Percentiles rank a stretch among this genome's conserved stretches.
Evolutionary conservation across 2,797 vertebrate genomes (phyloP).

Genomic region (Phataginus tricuspis): DNA sequence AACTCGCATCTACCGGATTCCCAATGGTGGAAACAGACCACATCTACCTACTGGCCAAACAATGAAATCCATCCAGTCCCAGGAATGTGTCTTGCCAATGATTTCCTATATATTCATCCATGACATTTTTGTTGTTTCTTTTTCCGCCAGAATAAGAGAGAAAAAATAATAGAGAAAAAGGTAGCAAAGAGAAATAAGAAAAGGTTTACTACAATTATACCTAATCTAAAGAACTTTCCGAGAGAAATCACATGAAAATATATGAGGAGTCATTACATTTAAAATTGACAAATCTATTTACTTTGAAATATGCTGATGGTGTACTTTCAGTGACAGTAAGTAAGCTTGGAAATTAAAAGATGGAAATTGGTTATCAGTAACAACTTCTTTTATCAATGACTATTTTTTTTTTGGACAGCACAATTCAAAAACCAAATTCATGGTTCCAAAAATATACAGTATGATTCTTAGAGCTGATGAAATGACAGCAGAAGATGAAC

Average conservation of each 20-base stretch:
- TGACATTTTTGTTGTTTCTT: neutral
- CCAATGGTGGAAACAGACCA: neutral
- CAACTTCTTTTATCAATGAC: neutral
- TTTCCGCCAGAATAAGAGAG: neutral
- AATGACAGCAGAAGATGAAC: neutral
- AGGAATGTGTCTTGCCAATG: constrained; percentile 34
- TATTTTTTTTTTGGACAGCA: neutral
- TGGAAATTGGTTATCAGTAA: neutral
- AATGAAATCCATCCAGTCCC: constrained; percentile 20
- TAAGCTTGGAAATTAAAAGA: neutral
- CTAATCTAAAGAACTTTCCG: neutral
- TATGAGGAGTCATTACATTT: neutral
- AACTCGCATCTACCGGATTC: neutral
- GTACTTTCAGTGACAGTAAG: neutral
- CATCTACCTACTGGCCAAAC: neutral
- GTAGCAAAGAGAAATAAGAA: neutral
- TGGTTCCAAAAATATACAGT: neutral
- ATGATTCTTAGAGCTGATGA: neutral
- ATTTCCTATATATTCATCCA: neutral
- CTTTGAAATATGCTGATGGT: constrained; percentile 10
- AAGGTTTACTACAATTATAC: constrained; percentile 25
- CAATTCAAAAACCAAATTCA: constrained; percentile 14
- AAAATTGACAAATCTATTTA: neutral
- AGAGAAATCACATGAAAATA: neutral
- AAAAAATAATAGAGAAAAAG: constrained; percentile 13